These are phyloP conservation scores for Metaphire vulgaris DNA, from an alignment of 1,140 invertebrate genomes.

Conservation along the genomic window DNA sequence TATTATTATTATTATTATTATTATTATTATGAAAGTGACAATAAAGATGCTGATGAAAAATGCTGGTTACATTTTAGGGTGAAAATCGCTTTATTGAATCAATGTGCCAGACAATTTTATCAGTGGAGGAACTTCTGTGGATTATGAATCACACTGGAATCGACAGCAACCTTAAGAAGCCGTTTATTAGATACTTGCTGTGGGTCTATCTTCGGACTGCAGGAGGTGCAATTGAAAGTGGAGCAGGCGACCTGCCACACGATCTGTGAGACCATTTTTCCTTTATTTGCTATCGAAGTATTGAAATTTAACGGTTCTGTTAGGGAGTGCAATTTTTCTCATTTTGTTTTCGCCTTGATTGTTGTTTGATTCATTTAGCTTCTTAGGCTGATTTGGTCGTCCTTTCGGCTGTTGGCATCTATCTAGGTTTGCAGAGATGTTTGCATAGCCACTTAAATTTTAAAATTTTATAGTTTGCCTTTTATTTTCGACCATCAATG, in stretches of 20 bases:
- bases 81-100: slow-evolving; percentile 51
- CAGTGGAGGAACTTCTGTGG: slow-evolving; percentile 43
- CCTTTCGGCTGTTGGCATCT: too few species aligned
- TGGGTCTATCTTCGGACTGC: slow-evolving; percentile 51
- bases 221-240: slow-evolving; percentile 48
- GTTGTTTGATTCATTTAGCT: neutral
- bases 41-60: too few species aligned
- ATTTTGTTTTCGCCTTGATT: neutral
- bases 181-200: slow-evolving; percentile 46
- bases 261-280: slow-evolving; percentile 31
- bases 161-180: slow-evolving; percentile 45
- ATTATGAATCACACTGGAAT: slow-evolving; percentile 42
- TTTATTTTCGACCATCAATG: too few species aligned
- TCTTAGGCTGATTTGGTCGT: too few species aligned
- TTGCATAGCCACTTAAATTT: too few species aligned
- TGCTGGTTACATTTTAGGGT: slow-evolving; percentile 39
- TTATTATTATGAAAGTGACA: too few species aligned
- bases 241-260: slow-evolving; percentile 49
- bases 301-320: too few species aligned
- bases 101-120: slow-evolving; percentile 51
- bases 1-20: too few species aligned
- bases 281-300: neutral
- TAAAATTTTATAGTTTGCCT: too few species aligned
- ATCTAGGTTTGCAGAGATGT: too few species aligned
- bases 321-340: too few species aligned